These are phyloP conservation scores for Pediacus dermestoides DNA, from an alignment of 2,888 invertebrate genomes.

Conservation along the genomic window DNA sequence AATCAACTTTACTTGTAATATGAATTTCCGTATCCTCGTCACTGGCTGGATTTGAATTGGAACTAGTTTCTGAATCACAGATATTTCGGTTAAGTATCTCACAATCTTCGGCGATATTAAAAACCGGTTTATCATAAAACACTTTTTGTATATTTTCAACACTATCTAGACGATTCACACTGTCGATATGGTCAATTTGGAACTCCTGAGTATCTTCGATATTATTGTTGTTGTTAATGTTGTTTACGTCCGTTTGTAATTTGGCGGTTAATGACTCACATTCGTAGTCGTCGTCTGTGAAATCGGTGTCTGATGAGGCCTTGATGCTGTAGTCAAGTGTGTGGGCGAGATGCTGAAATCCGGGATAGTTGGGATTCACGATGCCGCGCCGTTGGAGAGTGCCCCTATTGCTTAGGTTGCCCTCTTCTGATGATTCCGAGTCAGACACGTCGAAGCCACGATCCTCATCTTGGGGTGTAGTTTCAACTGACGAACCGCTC, in stretches of 20 bases:
- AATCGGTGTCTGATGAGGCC: slow-evolving; percentile 48
- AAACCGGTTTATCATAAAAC: slow-evolving; percentile 57
- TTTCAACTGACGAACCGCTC: slow-evolving; percentile 48
- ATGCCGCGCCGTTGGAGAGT: slow-evolving; percentile 62
- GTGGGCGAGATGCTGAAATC: slow-evolving; percentile 77
- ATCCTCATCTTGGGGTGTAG: slow-evolving; percentile 54
- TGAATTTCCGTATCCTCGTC: slow-evolving; percentile 40
- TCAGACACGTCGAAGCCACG: slow-evolving; percentile 57
- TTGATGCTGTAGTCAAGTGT: slow-evolving; percentile 54
- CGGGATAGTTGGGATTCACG: slow-evolving; percentile 80
- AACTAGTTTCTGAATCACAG: slow-evolving; percentile 28
- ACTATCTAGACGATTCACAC: slow-evolving; percentile 52
- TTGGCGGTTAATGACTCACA: slow-evolving; percentile 51
- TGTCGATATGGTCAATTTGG: slow-evolving; percentile 47
- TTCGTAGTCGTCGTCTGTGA: slow-evolving; percentile 51
- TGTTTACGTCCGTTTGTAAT: slow-evolving; percentile 39
- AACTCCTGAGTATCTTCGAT: slow-evolving; percentile 25
- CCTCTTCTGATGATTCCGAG: slow-evolving; percentile 47
- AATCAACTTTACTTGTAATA: too few relatives aligned
- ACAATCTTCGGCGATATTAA: slow-evolving; percentile 47
- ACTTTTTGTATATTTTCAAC: slow-evolving; percentile 54
- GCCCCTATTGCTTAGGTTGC: slow-evolving; percentile 50
- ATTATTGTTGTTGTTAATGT: slow-evolving; percentile 50
- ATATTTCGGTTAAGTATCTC: slow-evolving; percentile 25
- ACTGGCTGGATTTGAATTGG: slow-evolving; percentile 17